A percentile compares a stretch with the other conserved stretches of the same genome.
These are phyloP conservation scores for Musca vetustissima DNA, from an alignment of 1,140 invertebrate genomes.

Conservation along the genomic window DNA sequence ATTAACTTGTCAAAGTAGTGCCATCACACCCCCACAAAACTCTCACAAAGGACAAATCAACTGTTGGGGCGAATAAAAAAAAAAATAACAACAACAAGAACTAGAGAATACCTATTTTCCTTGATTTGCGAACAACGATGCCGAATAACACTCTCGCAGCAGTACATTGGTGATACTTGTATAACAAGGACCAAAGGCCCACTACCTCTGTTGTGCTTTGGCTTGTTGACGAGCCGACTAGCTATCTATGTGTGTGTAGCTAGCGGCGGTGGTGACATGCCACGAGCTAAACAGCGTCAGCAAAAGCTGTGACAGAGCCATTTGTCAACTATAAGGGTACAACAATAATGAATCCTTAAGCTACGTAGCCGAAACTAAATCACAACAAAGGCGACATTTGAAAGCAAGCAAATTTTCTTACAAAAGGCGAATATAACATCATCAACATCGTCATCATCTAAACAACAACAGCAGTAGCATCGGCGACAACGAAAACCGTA, in stretches of 20 bases:
- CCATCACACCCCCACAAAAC: not conserved
- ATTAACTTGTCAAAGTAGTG: slow-evolving; percentile 1
- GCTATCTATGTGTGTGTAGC: too few species aligned
- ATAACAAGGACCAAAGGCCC: too few species aligned
- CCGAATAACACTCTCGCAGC: not conserved
- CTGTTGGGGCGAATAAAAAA: not conserved
- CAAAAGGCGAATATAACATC: too few species aligned
- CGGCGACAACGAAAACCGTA: too few species aligned
- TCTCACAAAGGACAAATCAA: not conserved
- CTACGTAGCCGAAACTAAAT: not conserved
- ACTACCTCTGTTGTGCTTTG: too few species aligned
- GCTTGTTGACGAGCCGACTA: not conserved
- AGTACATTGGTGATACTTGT: not conserved
- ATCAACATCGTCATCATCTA: too few species aligned
- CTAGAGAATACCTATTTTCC: not conserved
- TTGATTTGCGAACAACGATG: not conserved
- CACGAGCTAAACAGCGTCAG: slow-evolving; percentile 4
- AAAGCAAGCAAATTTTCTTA: too few species aligned
- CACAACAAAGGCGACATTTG: too few species aligned
- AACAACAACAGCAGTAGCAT: too few species aligned
- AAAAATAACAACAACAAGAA: slow-evolving; percentile 2
- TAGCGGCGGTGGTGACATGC: slow-evolving; percentile 1
- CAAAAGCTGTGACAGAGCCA: too few species aligned
- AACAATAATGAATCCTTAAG: slow-evolving; percentile 3
- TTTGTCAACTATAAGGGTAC: too few species aligned